Percentiles rank a stretch among this genome's conserved stretches.
Conservation (phyloP, 2,797 vertebrate species). For the Sus cebifrons region DNA sequence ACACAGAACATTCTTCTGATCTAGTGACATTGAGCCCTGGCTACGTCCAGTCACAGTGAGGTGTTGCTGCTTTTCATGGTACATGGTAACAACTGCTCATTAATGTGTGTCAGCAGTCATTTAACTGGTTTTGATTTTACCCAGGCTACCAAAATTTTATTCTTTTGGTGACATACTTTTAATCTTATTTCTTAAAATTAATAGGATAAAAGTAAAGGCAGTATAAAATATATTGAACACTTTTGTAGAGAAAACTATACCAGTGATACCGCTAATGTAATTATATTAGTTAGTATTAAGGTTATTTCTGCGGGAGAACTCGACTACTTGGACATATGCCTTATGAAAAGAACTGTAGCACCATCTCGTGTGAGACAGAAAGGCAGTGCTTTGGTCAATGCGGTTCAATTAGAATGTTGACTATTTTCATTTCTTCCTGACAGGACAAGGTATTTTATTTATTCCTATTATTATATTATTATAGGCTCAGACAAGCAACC, state of each 20-base stretch:
- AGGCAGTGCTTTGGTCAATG: not conserved
- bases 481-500: not conserved
- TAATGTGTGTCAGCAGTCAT: rapidly evolving
- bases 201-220: not conserved
- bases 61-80: rapidly evolving
- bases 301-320: conserved; percentile 41
- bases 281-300: too few species aligned
- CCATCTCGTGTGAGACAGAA: conserved; percentile 89
- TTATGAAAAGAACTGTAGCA: conserved; percentile 84
- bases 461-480: not conserved
- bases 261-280: not conserved
- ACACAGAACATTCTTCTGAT: too few species aligned
- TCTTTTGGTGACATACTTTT: not conserved
- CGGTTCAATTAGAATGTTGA: not conserved
- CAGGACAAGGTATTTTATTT: not conserved
- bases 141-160: not conserved
- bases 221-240: not conserved
- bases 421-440: not conserved
- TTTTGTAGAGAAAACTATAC: not conserved
- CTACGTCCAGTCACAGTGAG: rapidly evolving
- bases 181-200: not conserved
- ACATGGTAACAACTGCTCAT: rapidly evolving
- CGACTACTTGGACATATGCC: not conserved
- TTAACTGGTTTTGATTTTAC: not conserved
- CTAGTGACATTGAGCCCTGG: rapidly evolving